Evolutionary conservation across 2,888 invertebrate species (phyloP), one percentile per base, ranked within the genome.

Genomic region (Cabera pusaria): DNA sequence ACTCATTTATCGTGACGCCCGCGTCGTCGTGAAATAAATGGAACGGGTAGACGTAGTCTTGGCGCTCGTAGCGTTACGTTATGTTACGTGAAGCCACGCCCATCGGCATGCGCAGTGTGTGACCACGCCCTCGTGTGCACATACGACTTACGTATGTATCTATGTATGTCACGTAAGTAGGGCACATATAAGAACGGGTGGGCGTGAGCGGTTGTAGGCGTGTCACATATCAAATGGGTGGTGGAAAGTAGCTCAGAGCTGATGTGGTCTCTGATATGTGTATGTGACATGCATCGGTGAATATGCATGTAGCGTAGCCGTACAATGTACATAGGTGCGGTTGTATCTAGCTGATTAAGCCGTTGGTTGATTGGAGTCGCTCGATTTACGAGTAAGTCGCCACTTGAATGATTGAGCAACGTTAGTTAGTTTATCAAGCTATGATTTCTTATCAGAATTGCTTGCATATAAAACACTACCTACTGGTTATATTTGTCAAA

Each of bases 1-100:
- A 87, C 75, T 82, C 86, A 86, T 88, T 87, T 87, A 86, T 87
- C 77, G 82, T 81, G 60, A 67, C 63, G 67, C 61, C 54, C 55
- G 59, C 58, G 6, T n/a, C 20, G 21, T 26, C 24, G 23, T 6
- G 20, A 11, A 7, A n/a, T 23, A 6, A 4, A 14, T 5, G 21
- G 20, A 12, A 11, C 5, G 7, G 58, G 70, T 73, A 81, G 81
- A 81, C 81, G 83, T 80, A 74, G 74, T 71, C 71, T 75, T 80
- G 77, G 83, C 80, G 77, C 29, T 37, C 38, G 34, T 21, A 37
- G 10, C 8, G 43, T 59, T 58, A 72, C 70, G 71, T 76, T 59
- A 49, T 72, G 68, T 49, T 64, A 55, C 64, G 66, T 65, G 58
- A 70, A 62, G 73, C 83, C 76, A 72, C 83, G 81, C 81, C 82